Percentiles rank a stretch among this genome's conserved stretches.
These are phyloP conservation scores for Channa argus DNA, from an alignment of 2,113 vertebrate genomes.

Conservation along the genomic window DNA sequence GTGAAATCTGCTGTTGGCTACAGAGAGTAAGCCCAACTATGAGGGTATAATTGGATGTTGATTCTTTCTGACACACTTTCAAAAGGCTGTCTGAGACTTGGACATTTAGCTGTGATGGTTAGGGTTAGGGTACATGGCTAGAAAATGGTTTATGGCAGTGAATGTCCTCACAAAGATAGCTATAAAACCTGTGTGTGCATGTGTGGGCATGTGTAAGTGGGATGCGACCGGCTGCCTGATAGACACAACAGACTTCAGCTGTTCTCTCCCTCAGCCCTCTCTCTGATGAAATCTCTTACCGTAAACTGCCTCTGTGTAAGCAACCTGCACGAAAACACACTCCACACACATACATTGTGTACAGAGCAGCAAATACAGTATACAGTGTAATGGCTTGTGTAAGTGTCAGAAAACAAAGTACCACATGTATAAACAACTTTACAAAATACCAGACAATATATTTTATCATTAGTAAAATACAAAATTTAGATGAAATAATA, in stretches of 20 bases:
- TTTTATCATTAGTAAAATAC: too few species aligned
- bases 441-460: too few species aligned
- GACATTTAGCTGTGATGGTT: too few species aligned
- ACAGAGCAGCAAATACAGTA: not conserved
- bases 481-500: too few species aligned
- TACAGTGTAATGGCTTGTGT: not conserved
- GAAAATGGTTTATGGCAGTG: too few species aligned
- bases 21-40: conserved; percentile 1
- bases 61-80: too few species aligned
- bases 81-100: too few species aligned
- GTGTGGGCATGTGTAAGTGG: not conserved
- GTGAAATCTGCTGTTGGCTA: conserved; percentile 33
- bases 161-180: too few species aligned
- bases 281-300: conserved; percentile 20
- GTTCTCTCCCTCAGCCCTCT: conserved; percentile 23
- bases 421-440: too few species aligned
- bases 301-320: conserved; percentile 43
- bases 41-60: too few species aligned
- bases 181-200: not conserved
- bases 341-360: not conserved
- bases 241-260: conserved; percentile 59
- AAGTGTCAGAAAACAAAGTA: too few species aligned
- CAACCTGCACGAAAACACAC: conserved; percentile 11
- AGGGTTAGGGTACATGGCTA: too few species aligned
- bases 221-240: conserved; percentile 30